These are phyloP conservation scores for Centropyge bicolor DNA, from an alignment of 2,797 vertebrate genomes.

Conservation along the genomic window DNA sequence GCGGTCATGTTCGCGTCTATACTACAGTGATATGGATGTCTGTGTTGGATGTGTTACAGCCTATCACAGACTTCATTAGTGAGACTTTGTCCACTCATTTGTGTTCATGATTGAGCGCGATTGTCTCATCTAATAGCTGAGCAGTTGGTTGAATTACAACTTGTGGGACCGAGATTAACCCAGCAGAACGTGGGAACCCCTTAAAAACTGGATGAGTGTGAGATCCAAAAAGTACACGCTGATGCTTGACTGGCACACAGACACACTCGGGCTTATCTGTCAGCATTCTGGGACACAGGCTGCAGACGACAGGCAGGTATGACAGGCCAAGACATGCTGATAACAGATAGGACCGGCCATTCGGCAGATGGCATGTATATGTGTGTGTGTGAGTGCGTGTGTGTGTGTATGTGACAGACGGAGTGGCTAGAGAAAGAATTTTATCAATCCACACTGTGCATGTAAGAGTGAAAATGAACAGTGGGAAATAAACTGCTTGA, in stretches of 20 bases:
- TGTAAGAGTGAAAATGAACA: conserved; percentile 25
- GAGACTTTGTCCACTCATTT: conserved; percentile 2
- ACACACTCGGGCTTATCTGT: conserved; percentile 63
- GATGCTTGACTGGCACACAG: conserved; percentile 33
- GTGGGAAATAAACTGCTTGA: background rate
- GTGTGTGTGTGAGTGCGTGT: conserved; percentile 22
- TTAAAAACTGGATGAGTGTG: conserved; percentile 46
- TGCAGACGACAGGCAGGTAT: conserved; percentile 77
- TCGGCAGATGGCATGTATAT: conserved; percentile 41
- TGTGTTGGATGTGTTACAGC: background rate
- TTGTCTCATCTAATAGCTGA: background rate
- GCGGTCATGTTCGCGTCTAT: background rate
- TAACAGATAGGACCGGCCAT: conserved; percentile 65
- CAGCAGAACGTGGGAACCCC: conserved; percentile 60
- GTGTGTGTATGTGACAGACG: conserved; percentile 21
- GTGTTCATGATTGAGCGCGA: conserved; percentile 14
- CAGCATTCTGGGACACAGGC: conserved; percentile 69
- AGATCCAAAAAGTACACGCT: conserved; percentile 39
- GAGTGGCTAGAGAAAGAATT: conserved; percentile 1
- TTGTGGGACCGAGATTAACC: conserved; percentile 22
- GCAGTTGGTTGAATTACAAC: background rate
- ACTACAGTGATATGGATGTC: background rate
- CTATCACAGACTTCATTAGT: background rate
- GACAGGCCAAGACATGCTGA: conserved; percentile 68
- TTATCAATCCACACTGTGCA: background rate